Evolutionary conservation across 2,113 vertebrate genomes (phyloP), one percentile per base, ranked within the genome.

Genomic region (Sterrhoptilus dennistouni): DNA sequence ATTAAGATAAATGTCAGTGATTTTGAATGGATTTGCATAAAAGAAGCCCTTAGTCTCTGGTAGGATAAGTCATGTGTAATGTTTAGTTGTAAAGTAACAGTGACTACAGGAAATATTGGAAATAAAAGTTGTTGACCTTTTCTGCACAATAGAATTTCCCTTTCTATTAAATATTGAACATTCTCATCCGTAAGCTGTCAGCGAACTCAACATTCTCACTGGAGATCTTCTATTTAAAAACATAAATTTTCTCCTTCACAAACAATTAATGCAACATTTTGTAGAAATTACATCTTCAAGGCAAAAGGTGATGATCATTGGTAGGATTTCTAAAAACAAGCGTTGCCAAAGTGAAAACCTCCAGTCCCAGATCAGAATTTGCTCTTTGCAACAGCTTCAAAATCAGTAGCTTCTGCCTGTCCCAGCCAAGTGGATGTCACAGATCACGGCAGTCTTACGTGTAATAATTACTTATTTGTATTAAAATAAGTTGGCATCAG

Each of bases 1-100:
- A 89, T 88, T 64, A 83, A 95, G 92, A 93, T 93, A 87, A 94
- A 90, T 88, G 83, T 89, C 76, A 92, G 44, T 89, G 79, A 75
- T 83, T 90, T 69, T 38, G 79, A 91, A 57, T 77, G 61, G 49
- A 86, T 96, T 95, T 96, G 76, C 79, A 95, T 94, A 72, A 78
- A 92, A 83, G 49, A 68, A 88, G 72, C 44, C 63, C 27, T 70
- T 66, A 64, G 77, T 78, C 53, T 87, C 36, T 84, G 40, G 14
- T 69, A 63, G 64, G 87, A 17, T 52, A 93, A 92, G 23, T 82
- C 57, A 56, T 68, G 42, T 76, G 50, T 60, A 29, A 79, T 64
- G 27, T 81, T 83, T 44, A 64, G 44, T 77, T 96, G 83, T 93
- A 90, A 92, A 95, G 80, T 83, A 75, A 49, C 68, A 78, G 79